Evolutionary conservation across 2,888 invertebrate species (phyloP), one percentile per base, ranked within the genome.

Genomic region (Latheticus oryzae): DNA sequence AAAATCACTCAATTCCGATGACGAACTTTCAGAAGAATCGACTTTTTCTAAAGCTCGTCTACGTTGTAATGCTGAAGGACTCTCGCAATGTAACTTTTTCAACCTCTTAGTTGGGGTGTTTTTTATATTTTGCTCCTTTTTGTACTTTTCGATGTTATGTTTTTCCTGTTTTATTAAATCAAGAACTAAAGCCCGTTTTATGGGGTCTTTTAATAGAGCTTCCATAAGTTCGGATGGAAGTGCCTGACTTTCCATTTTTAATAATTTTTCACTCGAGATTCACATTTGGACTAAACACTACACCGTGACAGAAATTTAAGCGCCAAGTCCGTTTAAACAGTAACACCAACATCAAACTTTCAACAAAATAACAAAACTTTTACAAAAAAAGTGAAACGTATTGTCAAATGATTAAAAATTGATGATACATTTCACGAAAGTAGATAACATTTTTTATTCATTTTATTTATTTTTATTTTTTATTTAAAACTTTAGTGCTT

Each of bases 51-150:
- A 15, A 74, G 59, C 12, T 70, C 75, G 38, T 50, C 75, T 67
- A 59, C 77, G 64, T 5, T 68, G 62, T 42, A 76, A 63, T 38
- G 76, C 73, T 19, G 73, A 70, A 2, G 78, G 78, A 40, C 77
- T 76, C 58, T 78, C 76, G 56, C 67, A 67, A 7, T 58, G 42
- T 21, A 56, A 43, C 32, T 61, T 70, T 52, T 58, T 58, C 21
- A 67, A 62, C 21, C 42, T 38, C 51, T 61, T 45, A 43, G 48
- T 12, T 48, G 35, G 32, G 16, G 55, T 38, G 2, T 24, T 43
- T 35, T 60, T 47, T 0, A 13, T 16, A 23, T 38, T 12, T 8
- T 2, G 1, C 53, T 63, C 43, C 26, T 66, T 54, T 12, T 65
- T 67, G 52, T 69, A 69, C 15, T 63, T 58, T 24, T 67, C 60